phyloP scores from a whole-genome alignment of 1,140 invertebrate species.

The Cotesia chilonis region DNA sequence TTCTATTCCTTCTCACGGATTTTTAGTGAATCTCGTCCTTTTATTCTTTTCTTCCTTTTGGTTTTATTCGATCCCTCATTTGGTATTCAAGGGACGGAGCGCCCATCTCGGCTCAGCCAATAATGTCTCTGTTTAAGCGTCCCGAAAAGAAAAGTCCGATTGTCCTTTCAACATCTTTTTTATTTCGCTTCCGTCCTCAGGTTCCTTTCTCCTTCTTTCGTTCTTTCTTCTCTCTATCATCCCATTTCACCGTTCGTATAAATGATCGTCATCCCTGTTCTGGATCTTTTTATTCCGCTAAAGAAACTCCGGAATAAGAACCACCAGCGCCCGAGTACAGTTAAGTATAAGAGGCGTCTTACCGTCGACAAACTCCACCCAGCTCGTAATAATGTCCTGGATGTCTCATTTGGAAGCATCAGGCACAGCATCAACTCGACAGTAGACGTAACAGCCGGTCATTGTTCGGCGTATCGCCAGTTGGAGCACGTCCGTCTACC shows the following conservation, averaged over 20 bases:
- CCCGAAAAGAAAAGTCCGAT: conserved; percentile 27
- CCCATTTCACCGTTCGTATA: not conserved
- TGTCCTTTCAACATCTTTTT: conserved; percentile 27
- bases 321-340: too few species aligned
- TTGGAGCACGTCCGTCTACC: conserved; percentile 42
- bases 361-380: not conserved
- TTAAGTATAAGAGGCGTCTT: too few species aligned
- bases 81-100: conserved; percentile 31
- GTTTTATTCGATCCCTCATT: conserved; percentile 29
- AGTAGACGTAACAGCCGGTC: conserved; percentile 37
- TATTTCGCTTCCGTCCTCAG: not conserved
- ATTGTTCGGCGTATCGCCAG: conserved; percentile 43
- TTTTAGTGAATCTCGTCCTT: conserved; percentile 2
- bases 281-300: not conserved
- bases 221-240: conserved; percentile 5
- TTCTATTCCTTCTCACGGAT: not conserved
- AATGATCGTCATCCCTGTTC: conserved; percentile 1
- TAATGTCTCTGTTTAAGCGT: conserved; percentile 40
- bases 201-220: not conserved
- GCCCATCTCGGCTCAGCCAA: conserved; percentile 26
- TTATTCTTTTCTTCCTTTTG: conserved; percentile 12
- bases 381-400: conserved; percentile 11
- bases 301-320: too few species aligned
- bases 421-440: conserved; percentile 28
- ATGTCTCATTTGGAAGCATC: conserved; percentile 33